Base-by-base conservation (phyloP, 1,140 invertebrate genomes). In the Stegodyphus mimosarum region DNA sequence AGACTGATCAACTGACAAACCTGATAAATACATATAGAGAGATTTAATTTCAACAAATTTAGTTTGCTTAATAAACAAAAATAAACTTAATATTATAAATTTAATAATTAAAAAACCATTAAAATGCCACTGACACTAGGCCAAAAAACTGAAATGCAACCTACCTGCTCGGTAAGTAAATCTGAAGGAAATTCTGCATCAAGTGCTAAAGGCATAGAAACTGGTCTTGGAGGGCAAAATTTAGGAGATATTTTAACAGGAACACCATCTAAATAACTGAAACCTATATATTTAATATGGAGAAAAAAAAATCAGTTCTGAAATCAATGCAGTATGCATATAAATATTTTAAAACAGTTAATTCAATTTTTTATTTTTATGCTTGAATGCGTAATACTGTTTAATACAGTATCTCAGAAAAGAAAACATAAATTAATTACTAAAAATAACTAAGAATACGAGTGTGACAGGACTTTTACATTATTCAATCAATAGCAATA, bases 241-340 rank as follows among this genome's bases (percentile, higher is more conserved):
- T 94, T 94, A 91, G 96, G 95, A 70, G 94, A 94, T 90, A 97
- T 96, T 92, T 96, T 96, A 67, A 97, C 95, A 83, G 95, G 93
- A 86, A 96, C 93, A 87, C 94, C 94, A 90, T 96, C 95, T 93
- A 95, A 94, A 88, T 93, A 95, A 86, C 90, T 91, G n/a, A 89
- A 90, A 84, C 89, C 87, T 87, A 48, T 70, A 76, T 33, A 33
- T 33, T 33, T 33, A 64, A 70, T 13, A 70, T 70, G n/a, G 15
- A 15, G 55, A 63, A 63, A 63, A 33, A 33, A 3, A 33, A 33
- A 33, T 33, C 33, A 33, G 3, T 33, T 33, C 33, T 33, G 33
- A 33, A 33, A 33, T 33, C 33, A 33, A 33, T 33, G 33, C n/a
- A n/a, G n/a, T n/a, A n/a, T n/a, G 33, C 33, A 33, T 3, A 33